Conservation (phyloP, 2,888 invertebrate species). For the Colletes collaris region DNA sequence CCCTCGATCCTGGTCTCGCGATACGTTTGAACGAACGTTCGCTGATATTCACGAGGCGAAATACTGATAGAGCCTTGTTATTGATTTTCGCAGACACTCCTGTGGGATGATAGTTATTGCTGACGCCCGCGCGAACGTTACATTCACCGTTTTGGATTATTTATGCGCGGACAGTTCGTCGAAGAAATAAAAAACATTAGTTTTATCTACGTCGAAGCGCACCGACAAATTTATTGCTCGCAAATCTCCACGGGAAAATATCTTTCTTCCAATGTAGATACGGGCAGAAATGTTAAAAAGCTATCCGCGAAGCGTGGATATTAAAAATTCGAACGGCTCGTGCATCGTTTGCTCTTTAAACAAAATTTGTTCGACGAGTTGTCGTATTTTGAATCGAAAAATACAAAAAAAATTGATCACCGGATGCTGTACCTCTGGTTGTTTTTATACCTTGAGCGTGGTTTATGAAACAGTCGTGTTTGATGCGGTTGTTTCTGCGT, state of each 20-base stretch:
- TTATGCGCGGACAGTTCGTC: conserved; percentile 1
- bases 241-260: conserved; percentile 3
- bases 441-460: too few relatives aligned
- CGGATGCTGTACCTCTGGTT: too few relatives aligned
- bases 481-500: too few relatives aligned
- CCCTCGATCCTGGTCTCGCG: neutral
- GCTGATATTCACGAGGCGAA: neutral
- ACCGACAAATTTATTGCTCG: conserved; percentile 24
- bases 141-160: conserved; percentile 6
- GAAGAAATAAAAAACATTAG: neutral
- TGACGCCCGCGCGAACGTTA: neutral
- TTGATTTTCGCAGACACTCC: neutral
- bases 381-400: too few relatives aligned
- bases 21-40: neutral
- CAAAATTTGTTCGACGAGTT: too few relatives aligned
- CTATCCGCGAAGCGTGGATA: neutral
- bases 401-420: too few relatives aligned
- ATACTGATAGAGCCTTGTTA: neutral
- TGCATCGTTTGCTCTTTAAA: neutral
- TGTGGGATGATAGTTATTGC: neutral
- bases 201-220: neutral
- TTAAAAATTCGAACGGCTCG: neutral
- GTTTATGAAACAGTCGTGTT: too few relatives aligned
- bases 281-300: neutral
- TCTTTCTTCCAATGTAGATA: neutral